Evolutionary conservation across 2,113 vertebrate species (phyloP), one percentile per base, ranked within the genome.

Genomic region (Syrrhaptes paradoxus): DNA sequence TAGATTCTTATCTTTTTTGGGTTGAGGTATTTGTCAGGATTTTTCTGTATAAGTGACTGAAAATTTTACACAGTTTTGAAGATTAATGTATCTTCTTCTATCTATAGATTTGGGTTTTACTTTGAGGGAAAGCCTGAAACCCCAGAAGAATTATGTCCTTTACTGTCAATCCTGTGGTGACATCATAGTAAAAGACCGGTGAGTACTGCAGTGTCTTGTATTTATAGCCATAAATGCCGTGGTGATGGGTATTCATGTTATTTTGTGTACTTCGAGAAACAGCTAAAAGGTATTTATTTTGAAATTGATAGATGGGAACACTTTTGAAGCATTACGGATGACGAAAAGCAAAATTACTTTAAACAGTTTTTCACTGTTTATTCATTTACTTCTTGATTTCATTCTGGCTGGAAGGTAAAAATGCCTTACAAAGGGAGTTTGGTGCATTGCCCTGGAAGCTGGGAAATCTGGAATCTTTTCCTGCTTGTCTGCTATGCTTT

Each of bases 161-260:
- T 96, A 97, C 95, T 99, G 99, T 97, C 99, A 99, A 28, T 96
- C 97, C 94, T 99, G 99, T 75, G 98, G 98, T 85, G 98, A 98
- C 61, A 66, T 97, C 72, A 66, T 98, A 83, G 97, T 99, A 46
- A 96, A 97, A 93, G 97, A 99, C 91, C 98, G 98, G 99, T 99
- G 98, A 99, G 99, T 95, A 89, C 61, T 87, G 51, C 34, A 38
- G 52, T 93, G 46, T 58, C 59, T 70, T 67, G 17, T 88, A 46
- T 81, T 87, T 81, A 58, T 82, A 85, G 54, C 55, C 51, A 29
- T 49, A 76, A 79, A 18, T 84, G 43, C 34, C 11, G 11, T 32
- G 74, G 31, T 36, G 13, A 32, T 76, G 81, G 17, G 7, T 86
- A 52, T 80, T 84, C 11, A 1, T 71, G 13, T 59, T 88, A 29